Percentiles rank a stretch among this genome's conserved stretches.
These are phyloP conservation scores for Phymastichus coffea DNA, from an alignment of 1,140 invertebrate genomes.

Conservation along the genomic window DNA sequence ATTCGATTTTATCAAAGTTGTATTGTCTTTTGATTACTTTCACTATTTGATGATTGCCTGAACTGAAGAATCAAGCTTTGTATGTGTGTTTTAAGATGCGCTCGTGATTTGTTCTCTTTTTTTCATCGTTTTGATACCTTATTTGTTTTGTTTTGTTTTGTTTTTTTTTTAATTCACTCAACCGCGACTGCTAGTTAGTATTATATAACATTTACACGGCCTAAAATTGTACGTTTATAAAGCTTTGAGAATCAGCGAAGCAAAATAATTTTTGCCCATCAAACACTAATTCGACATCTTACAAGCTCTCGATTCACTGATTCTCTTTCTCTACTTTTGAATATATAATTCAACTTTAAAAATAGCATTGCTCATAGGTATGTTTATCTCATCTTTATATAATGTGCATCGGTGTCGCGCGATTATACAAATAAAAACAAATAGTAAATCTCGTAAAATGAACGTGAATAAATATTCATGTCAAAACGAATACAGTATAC, in stretches of 20 bases:
- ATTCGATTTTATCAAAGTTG: constrained; percentile 11
- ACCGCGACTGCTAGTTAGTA: background rate
- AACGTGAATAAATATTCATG: no score
- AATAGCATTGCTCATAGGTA: background rate
- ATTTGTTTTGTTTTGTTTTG: no score
- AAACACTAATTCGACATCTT: no score
- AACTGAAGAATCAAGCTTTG: no score
- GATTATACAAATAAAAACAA: background rate
- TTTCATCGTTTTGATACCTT: no score
- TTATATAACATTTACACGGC: background rate
- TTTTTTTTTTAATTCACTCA: background rate
- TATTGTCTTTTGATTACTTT: constrained; percentile 16
- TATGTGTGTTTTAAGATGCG: background rate
- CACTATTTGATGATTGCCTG: no score
- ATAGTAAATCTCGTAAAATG: no score
- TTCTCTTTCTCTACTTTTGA: background rate
- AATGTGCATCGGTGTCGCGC: background rate
- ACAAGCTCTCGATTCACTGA: background rate
- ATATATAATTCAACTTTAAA: no score
- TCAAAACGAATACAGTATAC: no score
- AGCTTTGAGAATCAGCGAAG: background rate
- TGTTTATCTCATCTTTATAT: constrained; percentile 2
- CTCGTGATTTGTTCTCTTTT: background rate
- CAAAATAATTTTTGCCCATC: background rate
- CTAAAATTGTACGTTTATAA: no score